Conservation (phyloP, 2,113 vertebrate genomes). For the Oncorhynchus nerka region DNA sequence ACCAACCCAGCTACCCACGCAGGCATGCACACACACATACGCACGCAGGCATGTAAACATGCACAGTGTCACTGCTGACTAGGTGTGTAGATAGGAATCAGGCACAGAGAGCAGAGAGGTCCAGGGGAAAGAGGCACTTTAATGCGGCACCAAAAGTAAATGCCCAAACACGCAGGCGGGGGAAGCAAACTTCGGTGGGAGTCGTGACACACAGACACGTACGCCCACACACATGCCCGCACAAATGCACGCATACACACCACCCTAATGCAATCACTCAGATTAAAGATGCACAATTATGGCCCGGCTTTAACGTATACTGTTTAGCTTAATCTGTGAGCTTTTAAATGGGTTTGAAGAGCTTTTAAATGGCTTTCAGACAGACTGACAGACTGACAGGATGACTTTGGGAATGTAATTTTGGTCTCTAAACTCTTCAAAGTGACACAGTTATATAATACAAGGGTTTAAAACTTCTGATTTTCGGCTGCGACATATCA, state of each 20-base stretch:
- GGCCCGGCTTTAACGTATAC: neutral
- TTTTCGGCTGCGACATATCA: neutral
- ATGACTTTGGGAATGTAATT: neutral
- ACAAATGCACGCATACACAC: too few species aligned
- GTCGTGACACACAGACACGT: too few species aligned
- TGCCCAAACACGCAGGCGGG: too few species aligned
- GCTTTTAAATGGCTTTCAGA: too few species aligned
- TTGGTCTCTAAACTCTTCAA: neutral
- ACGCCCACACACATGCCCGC: too few species aligned
- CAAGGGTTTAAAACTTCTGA: neutral
- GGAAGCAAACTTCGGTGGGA: too few species aligned
- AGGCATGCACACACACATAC: neutral
- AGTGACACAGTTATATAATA: neutral
- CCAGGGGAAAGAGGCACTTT: too few species aligned
- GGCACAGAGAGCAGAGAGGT: too few species aligned
- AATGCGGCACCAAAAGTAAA: too few species aligned
- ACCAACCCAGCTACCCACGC: neutral
- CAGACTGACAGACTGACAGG: slow-evolving; percentile 5
- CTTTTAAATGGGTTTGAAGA: neutral
- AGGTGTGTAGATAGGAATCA: too few species aligned
- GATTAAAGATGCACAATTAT: slow-evolving; percentile 8
- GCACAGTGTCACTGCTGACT: neutral
- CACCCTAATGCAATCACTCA: neutral
- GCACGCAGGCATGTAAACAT: neutral
- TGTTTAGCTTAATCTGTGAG: neutral